Percentiles rank a stretch among this genome's conserved stretches.
Evolutionary conservation across 1,140 invertebrate species (phyloP).

Genomic region (Drosophila trapezifrons): DNA sequence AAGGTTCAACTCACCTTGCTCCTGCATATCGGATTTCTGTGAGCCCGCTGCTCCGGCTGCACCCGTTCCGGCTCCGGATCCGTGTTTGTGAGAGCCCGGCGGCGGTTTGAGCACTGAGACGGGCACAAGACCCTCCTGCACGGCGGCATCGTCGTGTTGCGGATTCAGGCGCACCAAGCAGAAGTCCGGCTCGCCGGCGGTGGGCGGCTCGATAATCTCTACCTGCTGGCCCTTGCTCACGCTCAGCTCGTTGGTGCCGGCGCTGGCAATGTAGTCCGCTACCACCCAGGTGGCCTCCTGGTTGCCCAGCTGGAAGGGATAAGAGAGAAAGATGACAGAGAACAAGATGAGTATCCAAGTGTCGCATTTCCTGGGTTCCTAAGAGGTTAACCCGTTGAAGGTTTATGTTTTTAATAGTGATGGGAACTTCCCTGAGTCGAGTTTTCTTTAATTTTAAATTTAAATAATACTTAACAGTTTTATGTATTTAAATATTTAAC

Average conservation of each 20-base stretch:
- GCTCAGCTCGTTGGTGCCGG: conserved; percentile 89
- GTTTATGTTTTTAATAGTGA: not conserved
- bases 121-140: conserved; percentile 93
- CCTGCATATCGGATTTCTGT: conserved; percentile 74
- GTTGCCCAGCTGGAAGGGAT: conserved; percentile 86
- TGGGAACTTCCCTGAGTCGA: not conserved
- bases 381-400: conserved; percentile 19
- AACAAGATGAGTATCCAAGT: conserved; percentile 27
- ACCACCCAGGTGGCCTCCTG: conserved; percentile 95
- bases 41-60: conserved; percentile 33
- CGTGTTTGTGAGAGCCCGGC: conserved; percentile 85
- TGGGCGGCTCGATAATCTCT: conserved; percentile 92
- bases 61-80: conserved; percentile 40
- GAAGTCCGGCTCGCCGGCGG: conserved; percentile 86
- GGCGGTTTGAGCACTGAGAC: conserved; percentile 91
- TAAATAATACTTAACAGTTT: not conserved
- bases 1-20: conserved; percentile 65
- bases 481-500: not conserved
- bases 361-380: not conserved
- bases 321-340: conserved; percentile 24
- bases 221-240: conserved; percentile 96
- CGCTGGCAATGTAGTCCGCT: conserved; percentile 90
- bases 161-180: conserved; percentile 87
- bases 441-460: not conserved
- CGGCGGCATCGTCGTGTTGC: conserved; percentile 86